Evolutionary conservation across 2,113 vertebrate genomes (phyloP).

Genomic region (Platanista minor): DNA sequence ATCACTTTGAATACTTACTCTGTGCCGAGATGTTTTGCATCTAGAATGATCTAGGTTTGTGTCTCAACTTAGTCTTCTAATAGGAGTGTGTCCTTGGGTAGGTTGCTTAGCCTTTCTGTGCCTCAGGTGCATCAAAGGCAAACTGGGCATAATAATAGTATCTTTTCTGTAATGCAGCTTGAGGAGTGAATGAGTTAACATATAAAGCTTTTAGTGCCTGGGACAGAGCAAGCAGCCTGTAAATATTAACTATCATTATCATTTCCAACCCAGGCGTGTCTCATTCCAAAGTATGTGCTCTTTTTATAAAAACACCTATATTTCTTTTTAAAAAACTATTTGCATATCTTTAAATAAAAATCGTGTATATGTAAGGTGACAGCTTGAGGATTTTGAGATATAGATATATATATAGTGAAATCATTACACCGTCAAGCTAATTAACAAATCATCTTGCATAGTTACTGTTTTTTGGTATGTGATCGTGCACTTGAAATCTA

Average conservation of each 20-base stretch:
- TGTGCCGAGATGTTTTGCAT: neutral
- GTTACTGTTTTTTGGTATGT: neutral
- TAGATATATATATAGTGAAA: neutral
- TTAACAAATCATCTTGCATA: neutral
- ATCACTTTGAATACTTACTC: neutral
- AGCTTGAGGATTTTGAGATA: neutral
- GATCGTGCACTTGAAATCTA: neutral
- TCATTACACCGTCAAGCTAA: neutral
- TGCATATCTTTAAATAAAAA: neutral
- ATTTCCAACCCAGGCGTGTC: neutral
- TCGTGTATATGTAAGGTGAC: neutral
- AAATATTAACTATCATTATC: neutral
- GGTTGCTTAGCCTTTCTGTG: neutral
- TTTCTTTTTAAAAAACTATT: neutral
- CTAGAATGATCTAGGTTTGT: no score
- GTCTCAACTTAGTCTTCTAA: neutral
- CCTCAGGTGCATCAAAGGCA: neutral
- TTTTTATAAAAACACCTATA: neutral
- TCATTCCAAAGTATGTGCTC: neutral
- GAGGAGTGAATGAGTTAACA: neutral
- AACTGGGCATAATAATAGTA: neutral
- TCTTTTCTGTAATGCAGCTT: neutral
- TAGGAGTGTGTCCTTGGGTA: neutral
- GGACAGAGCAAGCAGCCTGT: neutral
- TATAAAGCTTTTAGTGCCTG: neutral